Evolutionary conservation across 1,140 invertebrate species (phyloP).

Genomic region (Drosophila fuyamai): DNA sequence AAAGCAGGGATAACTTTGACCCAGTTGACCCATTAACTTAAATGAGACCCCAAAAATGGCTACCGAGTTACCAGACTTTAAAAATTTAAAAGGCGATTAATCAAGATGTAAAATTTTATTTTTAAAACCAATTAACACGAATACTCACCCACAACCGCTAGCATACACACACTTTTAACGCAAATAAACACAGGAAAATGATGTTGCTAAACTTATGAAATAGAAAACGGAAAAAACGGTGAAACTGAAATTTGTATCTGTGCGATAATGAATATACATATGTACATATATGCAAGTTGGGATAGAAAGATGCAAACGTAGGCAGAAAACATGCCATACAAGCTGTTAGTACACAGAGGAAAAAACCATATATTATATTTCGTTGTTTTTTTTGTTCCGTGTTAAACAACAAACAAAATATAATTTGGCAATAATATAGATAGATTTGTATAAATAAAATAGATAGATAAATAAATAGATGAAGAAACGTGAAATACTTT

Average conservation of each 20-base stretch:
- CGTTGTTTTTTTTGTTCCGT: too few species aligned
- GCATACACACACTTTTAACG: slow-evolving; percentile 6
- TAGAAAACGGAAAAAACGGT: slow-evolving; percentile 4
- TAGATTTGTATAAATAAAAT: too few species aligned
- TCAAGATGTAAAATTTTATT: slow-evolving; percentile 35
- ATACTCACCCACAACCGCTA: slow-evolving; percentile 23
- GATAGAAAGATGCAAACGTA: slow-evolving; percentile 12
- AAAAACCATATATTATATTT: background rate
- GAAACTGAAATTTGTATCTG: slow-evolving; percentile 30
- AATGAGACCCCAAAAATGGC: background rate
- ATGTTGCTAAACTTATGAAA: slow-evolving; percentile 33
- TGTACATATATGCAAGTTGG: slow-evolving; percentile 5
- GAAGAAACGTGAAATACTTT: too few species aligned
- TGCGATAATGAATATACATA: slow-evolving; percentile 16
- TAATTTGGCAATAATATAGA: too few species aligned
- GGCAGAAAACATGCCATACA: slow-evolving; percentile 22
- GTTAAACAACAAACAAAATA: too few species aligned
- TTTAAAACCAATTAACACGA: slow-evolving; percentile 37
- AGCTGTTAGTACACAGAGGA: slow-evolving; percentile 5
- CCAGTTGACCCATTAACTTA: background rate
- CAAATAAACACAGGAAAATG: slow-evolving; percentile 34
- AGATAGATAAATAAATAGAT: too few species aligned
- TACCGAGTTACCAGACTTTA: background rate
- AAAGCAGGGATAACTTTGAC: background rate
- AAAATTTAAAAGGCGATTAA: slow-evolving; percentile 27